Evolutionary conservation across 2,888 invertebrate species (phyloP).

Genomic region (Adineta ricciae): DNA sequence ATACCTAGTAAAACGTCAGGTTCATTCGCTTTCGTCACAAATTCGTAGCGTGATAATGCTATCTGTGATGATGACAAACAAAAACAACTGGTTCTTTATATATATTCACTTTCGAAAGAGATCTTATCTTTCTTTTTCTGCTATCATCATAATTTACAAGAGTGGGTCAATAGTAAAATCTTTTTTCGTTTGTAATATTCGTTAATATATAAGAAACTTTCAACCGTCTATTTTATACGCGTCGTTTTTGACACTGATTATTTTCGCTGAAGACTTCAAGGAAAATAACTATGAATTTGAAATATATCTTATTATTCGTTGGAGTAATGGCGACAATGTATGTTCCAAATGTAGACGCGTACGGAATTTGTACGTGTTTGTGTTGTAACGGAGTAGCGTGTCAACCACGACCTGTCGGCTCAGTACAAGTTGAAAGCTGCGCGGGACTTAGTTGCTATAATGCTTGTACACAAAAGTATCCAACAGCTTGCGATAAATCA

Average conservation of each 20-base stretch:
- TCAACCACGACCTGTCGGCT: not conserved
- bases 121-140: too few relatives aligned
- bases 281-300: not conserved
- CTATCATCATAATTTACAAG: too few relatives aligned
- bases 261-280: not conserved
- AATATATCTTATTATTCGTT: not conserved
- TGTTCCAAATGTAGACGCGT: not conserved
- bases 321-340: not conserved
- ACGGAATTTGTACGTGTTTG: not conserved
- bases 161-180: too few relatives aligned
- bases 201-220: too few relatives aligned
- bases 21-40: too few relatives aligned
- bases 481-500: not conserved
- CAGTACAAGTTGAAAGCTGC: not conserved
- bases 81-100: too few relatives aligned
- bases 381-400: not conserved
- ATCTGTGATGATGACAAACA: not conserved
- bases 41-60: not conserved
- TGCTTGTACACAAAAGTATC: not conserved
- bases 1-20: too few relatives aligned
- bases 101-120: too few relatives aligned
- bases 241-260: not conserved
- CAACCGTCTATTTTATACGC: too few relatives aligned
- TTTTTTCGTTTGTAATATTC: too few relatives aligned
- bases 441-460: not conserved